These are phyloP conservation scores for Dreissena rostriformis DNA, from an alignment of 1,140 invertebrate genomes.

Conservation along the genomic window DNA sequence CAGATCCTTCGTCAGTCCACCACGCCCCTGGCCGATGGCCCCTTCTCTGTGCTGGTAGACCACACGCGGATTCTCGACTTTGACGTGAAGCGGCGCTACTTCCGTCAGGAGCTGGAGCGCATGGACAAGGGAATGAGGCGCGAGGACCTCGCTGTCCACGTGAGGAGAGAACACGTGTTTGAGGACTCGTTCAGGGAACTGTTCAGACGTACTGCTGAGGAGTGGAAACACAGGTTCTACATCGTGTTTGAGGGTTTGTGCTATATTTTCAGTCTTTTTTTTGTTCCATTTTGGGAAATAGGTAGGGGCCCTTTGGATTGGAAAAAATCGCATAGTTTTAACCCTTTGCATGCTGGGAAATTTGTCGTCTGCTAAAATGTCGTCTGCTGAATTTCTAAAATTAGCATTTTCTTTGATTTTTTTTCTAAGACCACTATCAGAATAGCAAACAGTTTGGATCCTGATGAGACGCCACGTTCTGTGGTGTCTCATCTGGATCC, in stretches of 20 bases:
- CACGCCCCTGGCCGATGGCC: constrained; percentile 91
- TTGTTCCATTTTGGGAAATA: too few species aligned
- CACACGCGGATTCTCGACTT: constrained; percentile 95
- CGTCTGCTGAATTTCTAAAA: too few species aligned
- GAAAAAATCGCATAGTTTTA: too few species aligned
- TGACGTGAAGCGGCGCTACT: constrained; percentile 95
- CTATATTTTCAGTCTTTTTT: too few species aligned
- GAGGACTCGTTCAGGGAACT: constrained; percentile 96
- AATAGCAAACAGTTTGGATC: too few species aligned
- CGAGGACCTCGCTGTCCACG: constrained; percentile 96
- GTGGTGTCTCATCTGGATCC: too few species aligned
- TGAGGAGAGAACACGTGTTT: constrained; percentile 93
- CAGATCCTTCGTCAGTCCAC: constrained; percentile 95
- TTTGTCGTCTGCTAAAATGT: too few species aligned
- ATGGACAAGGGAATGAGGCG: constrained; percentile 85
- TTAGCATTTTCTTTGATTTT: too few species aligned
- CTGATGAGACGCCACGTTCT: too few species aligned
- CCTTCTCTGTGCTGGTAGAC: constrained; percentile 94
- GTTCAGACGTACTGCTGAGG: constrained; percentile 91
- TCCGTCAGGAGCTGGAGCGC: constrained; percentile 92
- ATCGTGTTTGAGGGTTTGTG: constrained; percentile 94
- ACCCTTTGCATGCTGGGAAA: too few species aligned
- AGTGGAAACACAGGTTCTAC: constrained; percentile 97
- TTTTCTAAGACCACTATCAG: too few species aligned
- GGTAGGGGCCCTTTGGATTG: too few species aligned